A percentile compares a stretch with the other conserved stretches of the same genome.
These are phyloP conservation scores for Ahaetulla prasina DNA, from an alignment of 2,113 vertebrate genomes.

Conservation along the genomic window DNA sequence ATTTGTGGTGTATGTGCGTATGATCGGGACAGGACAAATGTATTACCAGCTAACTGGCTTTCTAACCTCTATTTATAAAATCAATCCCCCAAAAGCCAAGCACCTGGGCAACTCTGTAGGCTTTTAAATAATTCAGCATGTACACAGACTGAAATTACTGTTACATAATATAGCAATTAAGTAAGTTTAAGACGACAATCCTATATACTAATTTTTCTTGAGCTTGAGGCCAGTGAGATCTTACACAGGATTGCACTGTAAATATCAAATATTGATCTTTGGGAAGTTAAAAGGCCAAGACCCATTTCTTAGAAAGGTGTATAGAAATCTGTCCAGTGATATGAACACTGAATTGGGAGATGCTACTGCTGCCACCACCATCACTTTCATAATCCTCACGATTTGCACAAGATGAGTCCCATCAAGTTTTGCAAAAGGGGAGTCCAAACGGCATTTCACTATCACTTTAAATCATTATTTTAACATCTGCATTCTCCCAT, in stretches of 20 bases:
- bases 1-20: neutral
- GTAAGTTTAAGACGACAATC: neutral
- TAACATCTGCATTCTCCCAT: conserved; percentile 56
- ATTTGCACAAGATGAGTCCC: conserved; percentile 32
- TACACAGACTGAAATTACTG: neutral
- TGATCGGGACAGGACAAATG: neutral
- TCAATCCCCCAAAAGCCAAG: neutral
- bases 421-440: neutral
- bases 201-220: neutral
- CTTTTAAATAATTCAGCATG: neutral
- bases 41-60: neutral
- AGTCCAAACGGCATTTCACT: conserved; percentile 41
- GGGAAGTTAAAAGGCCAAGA: neutral
- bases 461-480: conserved; percentile 53
- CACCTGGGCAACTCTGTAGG: neutral
- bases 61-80: neutral
- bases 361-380: conserved; percentile 49
- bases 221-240: neutral
- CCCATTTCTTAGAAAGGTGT: conserved; percentile 11
- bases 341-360: conserved; percentile 19
- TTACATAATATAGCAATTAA: neutral
- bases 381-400: conserved; percentile 41
- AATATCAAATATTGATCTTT: neutral
- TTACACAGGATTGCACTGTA: neutral
- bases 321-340: conserved; percentile 14